A percentile compares a stretch with the other conserved stretches of the same genome.
Conservation (phyloP, 2,888 invertebrate genomes). For the Acronicta leporina region DNA sequence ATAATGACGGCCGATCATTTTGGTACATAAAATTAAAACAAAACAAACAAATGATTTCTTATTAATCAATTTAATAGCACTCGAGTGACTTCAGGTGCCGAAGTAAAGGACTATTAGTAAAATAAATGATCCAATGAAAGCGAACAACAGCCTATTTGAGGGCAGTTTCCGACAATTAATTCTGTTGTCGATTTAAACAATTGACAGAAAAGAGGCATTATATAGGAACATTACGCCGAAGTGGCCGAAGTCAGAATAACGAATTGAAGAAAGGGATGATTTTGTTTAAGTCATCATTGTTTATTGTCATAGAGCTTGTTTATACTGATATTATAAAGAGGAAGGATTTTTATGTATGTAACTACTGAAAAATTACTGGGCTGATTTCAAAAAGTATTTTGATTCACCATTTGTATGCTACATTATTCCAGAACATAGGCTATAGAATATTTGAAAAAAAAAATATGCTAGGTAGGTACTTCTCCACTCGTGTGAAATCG, state of each 20-base stretch:
- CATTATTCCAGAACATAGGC: no score
- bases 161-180: slow-evolving; percentile 10
- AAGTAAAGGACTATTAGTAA: slow-evolving; percentile 2
- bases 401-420: no score
- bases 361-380: no score
- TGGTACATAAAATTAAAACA: background rate
- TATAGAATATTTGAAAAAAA: no score
- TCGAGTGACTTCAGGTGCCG: background rate
- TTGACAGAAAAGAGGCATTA: slow-evolving; percentile 8
- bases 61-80: slow-evolving; percentile 19
- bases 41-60: slow-evolving; percentile 10
- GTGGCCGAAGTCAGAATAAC: slow-evolving; percentile 2
- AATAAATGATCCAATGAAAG: slow-evolving; percentile 5
- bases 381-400: no score
- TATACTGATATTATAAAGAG: no score
- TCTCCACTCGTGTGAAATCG: no score
- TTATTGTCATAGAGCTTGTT: no score
- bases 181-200: slow-evolving; percentile 7
- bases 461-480: no score
- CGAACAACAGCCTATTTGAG: slow-evolving; percentile 12
- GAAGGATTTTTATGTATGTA: no score
- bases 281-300: background rate
- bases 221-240: slow-evolving; percentile 5
- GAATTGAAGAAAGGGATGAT: background rate
- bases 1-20: no score